phyloP scores from a whole-genome alignment of 1,140 invertebrate species.

The Scaptomyza hsui region DNA sequence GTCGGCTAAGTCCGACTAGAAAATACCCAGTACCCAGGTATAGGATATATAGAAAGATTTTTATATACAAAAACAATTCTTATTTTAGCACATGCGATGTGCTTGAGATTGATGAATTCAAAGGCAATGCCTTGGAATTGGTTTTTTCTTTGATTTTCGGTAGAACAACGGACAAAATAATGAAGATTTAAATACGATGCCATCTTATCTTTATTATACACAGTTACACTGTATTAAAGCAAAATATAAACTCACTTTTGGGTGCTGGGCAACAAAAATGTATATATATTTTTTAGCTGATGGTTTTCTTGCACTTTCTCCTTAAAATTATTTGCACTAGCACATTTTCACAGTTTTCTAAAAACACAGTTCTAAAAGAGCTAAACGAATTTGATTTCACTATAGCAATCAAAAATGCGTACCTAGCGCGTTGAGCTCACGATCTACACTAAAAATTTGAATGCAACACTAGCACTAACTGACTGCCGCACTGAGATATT shows the following conservation, averaged over 20 bases:
- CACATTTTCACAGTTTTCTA: conserved; percentile 1
- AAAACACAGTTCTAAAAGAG: not conserved
- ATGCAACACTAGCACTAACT: conserved; percentile 37
- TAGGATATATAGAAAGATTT: not conserved
- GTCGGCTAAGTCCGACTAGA: not conserved
- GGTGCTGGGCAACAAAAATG: conserved; percentile 4
- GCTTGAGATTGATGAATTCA: too few relatives aligned
- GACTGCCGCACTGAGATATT: conserved; percentile 49
- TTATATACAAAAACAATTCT: not conserved
- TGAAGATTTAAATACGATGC: not conserved
- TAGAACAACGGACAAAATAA: not conserved
- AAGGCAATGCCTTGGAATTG: too few relatives aligned
- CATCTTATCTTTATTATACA: not conserved
- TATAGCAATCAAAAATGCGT: conserved; percentile 35
- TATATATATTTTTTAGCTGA: conserved; percentile 5
- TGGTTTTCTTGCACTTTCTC: not conserved
- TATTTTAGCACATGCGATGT: too few relatives aligned
- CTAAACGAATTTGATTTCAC: conserved; percentile 3
- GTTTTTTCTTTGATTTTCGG: too few relatives aligned
- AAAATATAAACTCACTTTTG: not conserved
- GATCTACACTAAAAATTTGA: conserved; percentile 56
- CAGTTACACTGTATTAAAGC: not conserved
- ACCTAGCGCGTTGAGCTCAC: conserved; percentile 52
- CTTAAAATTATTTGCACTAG: not conserved
- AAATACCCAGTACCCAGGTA: not conserved